Evolutionary conservation across 2,797 vertebrate species (phyloP).

Genomic region (Falco novaeseelandiae): DNA sequence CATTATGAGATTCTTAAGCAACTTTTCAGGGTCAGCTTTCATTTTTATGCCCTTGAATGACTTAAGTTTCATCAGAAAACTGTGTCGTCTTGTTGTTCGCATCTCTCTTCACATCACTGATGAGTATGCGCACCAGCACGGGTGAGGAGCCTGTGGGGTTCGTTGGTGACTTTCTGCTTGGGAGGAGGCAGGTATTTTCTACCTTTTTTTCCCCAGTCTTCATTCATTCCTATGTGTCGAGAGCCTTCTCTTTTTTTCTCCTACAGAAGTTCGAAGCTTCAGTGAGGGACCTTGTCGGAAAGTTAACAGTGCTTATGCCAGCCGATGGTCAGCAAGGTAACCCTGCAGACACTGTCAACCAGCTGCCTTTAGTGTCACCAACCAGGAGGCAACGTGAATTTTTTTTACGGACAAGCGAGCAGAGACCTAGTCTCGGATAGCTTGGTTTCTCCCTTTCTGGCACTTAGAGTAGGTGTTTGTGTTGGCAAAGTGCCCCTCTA

Average conservation of each 20-base stretch:
- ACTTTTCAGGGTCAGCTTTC: not conserved
- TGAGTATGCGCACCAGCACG: not conserved
- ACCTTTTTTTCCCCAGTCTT: too few species aligned
- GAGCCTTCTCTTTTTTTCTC: not conserved
- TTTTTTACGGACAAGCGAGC: not conserved
- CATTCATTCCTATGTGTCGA: not conserved
- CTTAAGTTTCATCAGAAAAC: not conserved
- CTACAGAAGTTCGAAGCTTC: not conserved
- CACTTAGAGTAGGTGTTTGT: not conserved
- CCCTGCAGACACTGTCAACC: not conserved
- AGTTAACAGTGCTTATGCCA: not conserved
- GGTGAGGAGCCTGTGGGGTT: not conserved
- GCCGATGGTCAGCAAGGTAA: not conserved
- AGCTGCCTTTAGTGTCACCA: not conserved
- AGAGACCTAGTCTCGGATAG: not conserved
- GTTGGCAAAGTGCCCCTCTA: conserved; percentile 26
- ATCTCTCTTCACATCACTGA: not conserved
- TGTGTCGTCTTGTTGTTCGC: not conserved
- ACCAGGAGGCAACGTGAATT: not conserved
- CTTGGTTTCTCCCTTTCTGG: not conserved
- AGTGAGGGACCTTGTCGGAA: not conserved
- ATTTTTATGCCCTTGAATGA: not conserved
- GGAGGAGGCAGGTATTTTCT: not conserved
- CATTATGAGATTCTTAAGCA: not conserved
- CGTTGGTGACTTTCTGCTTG: not conserved